These are phyloP conservation scores for Dasysyrphus tricinctus DNA, from an alignment of 2,888 invertebrate genomes.

Conservation along the genomic window DNA sequence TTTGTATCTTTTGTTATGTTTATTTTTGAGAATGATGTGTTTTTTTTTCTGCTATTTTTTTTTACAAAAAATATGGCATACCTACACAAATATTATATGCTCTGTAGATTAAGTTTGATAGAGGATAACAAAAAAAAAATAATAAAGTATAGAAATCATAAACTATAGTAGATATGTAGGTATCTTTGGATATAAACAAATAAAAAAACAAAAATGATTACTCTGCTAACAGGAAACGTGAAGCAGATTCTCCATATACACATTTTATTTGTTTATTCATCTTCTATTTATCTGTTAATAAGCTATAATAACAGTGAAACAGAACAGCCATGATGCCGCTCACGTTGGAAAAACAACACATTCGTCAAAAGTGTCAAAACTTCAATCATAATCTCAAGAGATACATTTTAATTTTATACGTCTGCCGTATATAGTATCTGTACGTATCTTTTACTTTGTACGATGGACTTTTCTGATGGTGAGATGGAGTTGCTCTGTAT, in stretches of 20 bases:
- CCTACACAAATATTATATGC: slow-evolving; percentile 3
- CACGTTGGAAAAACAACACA: slow-evolving; percentile 51
- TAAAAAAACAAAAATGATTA: slow-evolving; percentile 12
- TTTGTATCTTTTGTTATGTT: slow-evolving; percentile 60
- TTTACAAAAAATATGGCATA: slow-evolving; percentile 25
- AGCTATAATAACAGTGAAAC: slow-evolving; percentile 38
- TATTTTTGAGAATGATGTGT: slow-evolving; percentile 47
- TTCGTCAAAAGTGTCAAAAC: slow-evolving; percentile 74
- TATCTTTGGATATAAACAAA: slow-evolving; percentile 2
- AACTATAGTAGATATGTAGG: slow-evolving; percentile 17
- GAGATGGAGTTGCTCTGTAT: slow-evolving; percentile 21
- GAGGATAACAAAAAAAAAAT: slow-evolving; percentile 17
- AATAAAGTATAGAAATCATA: slow-evolving; percentile 16
- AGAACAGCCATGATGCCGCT: slow-evolving; percentile 24
- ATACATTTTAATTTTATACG: slow-evolving; percentile 58
- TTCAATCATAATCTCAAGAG: slow-evolving; percentile 72
- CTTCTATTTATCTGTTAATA: slow-evolving; percentile 56
- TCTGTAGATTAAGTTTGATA: slow-evolving; percentile 38
- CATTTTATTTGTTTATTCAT: slow-evolving; percentile 59
- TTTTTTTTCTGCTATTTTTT: slow-evolving; percentile 19
- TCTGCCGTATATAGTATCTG: background rate
- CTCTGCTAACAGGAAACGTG: slow-evolving; percentile 57
- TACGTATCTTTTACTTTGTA: slow-evolving; percentile 2
- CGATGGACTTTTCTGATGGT: background rate
- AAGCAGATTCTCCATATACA: slow-evolving; percentile 33